A percentile compares a stretch with the other conserved stretches of the same genome.
Evolutionary conservation across 2,797 vertebrate genomes (phyloP).

Genomic region (Micrastur ruficollis): DNA sequence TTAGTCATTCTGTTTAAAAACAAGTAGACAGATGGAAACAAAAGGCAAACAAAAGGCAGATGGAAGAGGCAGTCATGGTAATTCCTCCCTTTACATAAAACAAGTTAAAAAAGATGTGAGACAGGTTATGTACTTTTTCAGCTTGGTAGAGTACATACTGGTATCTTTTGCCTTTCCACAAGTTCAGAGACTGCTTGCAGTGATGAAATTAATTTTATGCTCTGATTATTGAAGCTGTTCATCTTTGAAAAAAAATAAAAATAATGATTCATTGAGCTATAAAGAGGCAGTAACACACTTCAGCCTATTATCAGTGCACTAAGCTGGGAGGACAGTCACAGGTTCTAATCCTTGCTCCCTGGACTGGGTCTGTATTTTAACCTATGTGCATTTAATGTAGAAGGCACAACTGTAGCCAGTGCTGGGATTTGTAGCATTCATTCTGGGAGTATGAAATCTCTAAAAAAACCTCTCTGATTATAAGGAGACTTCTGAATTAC

Average conservation of each 20-base stretch:
- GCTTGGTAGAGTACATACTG: not conserved
- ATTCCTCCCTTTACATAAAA: not conserved
- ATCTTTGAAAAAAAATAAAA: not conserved
- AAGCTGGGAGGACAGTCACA: not conserved
- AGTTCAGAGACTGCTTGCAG: not conserved
- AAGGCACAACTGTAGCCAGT: not conserved
- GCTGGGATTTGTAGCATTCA: not conserved
- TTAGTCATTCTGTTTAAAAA: not conserved
- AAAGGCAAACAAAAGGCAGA: not conserved
- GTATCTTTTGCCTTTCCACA: not conserved
- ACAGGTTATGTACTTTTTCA: not conserved
- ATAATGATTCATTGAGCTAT: not conserved
- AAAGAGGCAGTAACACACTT: not conserved
- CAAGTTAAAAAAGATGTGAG: not conserved
- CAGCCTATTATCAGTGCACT: not conserved
- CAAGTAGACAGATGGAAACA: not conserved
- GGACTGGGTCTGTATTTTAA: not conserved
- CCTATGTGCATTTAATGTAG: not conserved
- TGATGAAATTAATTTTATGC: constrained; percentile 6
- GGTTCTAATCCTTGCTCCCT: not conserved
- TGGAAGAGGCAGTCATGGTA: not conserved
- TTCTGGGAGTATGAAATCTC: not conserved
- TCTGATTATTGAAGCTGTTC: constrained; percentile 2
- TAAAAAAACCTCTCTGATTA: not conserved
- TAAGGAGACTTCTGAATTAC: not conserved